Evolutionary conservation across 2,113 vertebrate genomes (phyloP), one percentile per base, ranked within the genome.

Genomic region (Eurystomus gularis): DNA sequence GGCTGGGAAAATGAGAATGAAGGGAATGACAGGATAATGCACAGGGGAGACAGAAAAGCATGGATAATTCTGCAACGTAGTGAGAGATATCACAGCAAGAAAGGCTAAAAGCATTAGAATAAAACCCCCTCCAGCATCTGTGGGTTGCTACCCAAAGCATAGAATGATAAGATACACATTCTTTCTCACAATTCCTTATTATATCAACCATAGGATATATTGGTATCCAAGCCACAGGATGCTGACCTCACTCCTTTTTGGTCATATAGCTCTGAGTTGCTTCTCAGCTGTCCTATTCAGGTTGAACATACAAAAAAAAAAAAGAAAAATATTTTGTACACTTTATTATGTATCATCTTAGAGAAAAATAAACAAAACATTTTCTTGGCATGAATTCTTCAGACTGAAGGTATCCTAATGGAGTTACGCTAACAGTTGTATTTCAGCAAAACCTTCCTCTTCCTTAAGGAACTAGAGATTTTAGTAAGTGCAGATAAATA

Each of bases 331-430:
- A 17, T 25, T 25, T 44, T 48, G 35, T 24, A 66, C 15, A 11
- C 8, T 68, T 79, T 75, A 24, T 14, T 40, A 4, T 15, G 3
- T 25, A 13, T 25, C 19, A 29, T n/a, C 19, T 61, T 44, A 71
- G 28, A 75, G 4, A 8, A 79, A 78, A 69, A 26, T 0, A 4
- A 3, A 13, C n/a, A 84, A 48, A 5, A 19, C 0, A 10, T 52
- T 58, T 42, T 40, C n/a, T 26, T 68, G 42, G 8, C 13, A 40
- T 35, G 10, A 48, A 65, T 52, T 78, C 13, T 71, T 87, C 58
- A 42, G 7, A 15, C 6, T 68, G 8, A 14, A 40, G 13, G 6
- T 71, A 52, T 55, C 6, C 3, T 73, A 15, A 31, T 42, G 14
- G 15, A 42, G 5, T 69, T 68, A 60, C 11, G 77, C 57, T 29